Conservation (phyloP, 2,888 invertebrate species). For the Blastobasis adustella region DNA sequence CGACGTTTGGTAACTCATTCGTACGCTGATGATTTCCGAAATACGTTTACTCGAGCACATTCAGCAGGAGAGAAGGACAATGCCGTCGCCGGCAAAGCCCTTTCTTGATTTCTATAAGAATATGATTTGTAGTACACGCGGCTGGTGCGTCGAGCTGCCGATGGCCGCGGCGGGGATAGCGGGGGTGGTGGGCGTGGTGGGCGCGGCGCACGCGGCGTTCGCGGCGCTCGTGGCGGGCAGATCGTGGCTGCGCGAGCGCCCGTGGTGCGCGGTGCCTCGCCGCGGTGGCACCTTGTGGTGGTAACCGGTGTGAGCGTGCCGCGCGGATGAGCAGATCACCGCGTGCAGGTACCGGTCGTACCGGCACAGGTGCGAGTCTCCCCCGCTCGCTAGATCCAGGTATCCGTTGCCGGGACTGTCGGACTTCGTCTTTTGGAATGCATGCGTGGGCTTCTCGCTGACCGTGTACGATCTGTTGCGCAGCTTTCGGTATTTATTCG, state of each 20-base stretch:
- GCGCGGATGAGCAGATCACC: conserved; percentile 74
- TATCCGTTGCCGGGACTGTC: conserved; percentile 71
- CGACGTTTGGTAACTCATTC: conserved; percentile 48
- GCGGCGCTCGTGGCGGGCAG: conserved; percentile 29
- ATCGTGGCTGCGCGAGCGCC: conserved; percentile 59
- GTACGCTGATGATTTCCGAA: conserved; percentile 1
- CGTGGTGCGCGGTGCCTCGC: conserved; percentile 26
- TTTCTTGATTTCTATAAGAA: conserved; percentile 60
- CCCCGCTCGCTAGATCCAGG: conserved; percentile 76
- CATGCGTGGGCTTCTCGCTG: conserved; percentile 56
- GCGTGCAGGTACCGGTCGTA: conserved; percentile 79
- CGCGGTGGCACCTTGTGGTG: conserved; percentile 54
- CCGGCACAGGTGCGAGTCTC: conserved; percentile 69
- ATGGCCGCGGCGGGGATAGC: conserved; percentile 55
- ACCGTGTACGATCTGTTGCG: conserved; percentile 71
- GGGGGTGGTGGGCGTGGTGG: conserved; percentile 36
- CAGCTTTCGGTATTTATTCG: conserved; percentile 56
- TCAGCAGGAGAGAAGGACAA: conserved; percentile 34
- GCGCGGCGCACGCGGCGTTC: conserved; percentile 32
- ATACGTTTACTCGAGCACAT: conserved; percentile 7
- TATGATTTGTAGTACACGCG: conserved; percentile 65
- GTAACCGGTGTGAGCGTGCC: conserved; percentile 62
- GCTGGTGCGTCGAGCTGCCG: conserved; percentile 36
- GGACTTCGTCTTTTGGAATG: conserved; percentile 53
- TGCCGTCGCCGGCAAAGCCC: conserved; percentile 34